Conservation (phyloP, 2,113 vertebrate species). For the Poeciliopsis turrubarensis region DNA sequence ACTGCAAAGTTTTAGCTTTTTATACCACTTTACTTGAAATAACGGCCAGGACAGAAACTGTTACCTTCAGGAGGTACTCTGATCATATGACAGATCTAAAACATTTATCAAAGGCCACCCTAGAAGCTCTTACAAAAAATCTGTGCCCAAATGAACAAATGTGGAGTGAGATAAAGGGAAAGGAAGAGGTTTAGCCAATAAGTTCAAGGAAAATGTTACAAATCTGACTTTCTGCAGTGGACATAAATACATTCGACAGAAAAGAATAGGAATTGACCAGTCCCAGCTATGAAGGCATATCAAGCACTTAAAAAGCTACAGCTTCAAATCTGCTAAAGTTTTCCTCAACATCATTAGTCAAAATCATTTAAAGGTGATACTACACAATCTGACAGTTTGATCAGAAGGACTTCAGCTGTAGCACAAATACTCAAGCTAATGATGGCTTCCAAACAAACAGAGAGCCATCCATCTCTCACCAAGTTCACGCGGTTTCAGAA, state of each 20-base stretch:
- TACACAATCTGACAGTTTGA: background rate
- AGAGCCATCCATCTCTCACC: too few species aligned
- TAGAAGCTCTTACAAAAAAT: background rate
- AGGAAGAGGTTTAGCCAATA: background rate
- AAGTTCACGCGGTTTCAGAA: too few species aligned
- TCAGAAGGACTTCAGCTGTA: too few species aligned
- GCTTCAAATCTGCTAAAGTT: background rate
- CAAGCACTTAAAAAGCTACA: background rate
- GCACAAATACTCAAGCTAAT: background rate
- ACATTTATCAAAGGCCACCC: slow-evolving; percentile 81
- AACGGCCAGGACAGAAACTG: too few species aligned
- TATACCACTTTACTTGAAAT: background rate
- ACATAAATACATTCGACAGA: background rate
- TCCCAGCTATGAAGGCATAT: background rate
- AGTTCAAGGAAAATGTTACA: background rate
- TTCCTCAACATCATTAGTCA: background rate
- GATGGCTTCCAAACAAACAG: background rate
- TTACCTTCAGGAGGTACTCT: slow-evolving; percentile 81
- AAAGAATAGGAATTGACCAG: too few species aligned
- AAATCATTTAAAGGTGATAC: background rate
- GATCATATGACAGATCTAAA: slow-evolving; percentile 88
- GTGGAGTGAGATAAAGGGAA: background rate
- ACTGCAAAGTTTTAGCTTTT: too few species aligned
- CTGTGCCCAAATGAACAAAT: background rate
- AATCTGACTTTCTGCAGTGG: background rate